phyloP scores from a whole-genome alignment of 2,113 vertebrate species.

The Empidonax traillii region DNA sequence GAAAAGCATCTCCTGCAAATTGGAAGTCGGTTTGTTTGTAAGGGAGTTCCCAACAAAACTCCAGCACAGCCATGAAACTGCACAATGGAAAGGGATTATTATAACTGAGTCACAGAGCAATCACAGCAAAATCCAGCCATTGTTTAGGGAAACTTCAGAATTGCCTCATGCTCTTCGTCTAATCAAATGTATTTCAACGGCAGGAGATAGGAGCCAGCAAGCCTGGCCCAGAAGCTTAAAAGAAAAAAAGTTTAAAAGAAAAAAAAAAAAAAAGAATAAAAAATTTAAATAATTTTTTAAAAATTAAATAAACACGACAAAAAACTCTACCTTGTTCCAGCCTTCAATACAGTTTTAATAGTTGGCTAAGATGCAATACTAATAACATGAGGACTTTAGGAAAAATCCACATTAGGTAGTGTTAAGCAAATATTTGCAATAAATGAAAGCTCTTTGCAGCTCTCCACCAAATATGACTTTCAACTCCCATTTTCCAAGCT shows the following conservation, averaged over 20 bases:
- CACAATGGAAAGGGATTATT: background rate
- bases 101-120: background rate
- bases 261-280: background rate
- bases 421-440: background rate
- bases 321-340: background rate
- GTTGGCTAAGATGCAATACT: background rate
- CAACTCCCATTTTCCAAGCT: fast-evolving
- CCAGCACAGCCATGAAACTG: background rate
- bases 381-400: fast-evolving
- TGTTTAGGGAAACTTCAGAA: background rate
- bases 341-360: background rate
- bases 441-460: background rate
- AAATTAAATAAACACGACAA: background rate
- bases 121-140: background rate
- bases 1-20: background rate
- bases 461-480: background rate
- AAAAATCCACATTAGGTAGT: background rate
- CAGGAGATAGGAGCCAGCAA: background rate
- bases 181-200: background rate
- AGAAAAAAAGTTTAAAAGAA: background rate
- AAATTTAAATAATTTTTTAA: background rate
- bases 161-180: background rate
- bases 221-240: background rate
- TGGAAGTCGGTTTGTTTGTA: background rate
- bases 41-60: background rate